Base-by-base conservation (phyloP, 2,888 invertebrate genomes). In the Netelia fuscicornis region DNA sequence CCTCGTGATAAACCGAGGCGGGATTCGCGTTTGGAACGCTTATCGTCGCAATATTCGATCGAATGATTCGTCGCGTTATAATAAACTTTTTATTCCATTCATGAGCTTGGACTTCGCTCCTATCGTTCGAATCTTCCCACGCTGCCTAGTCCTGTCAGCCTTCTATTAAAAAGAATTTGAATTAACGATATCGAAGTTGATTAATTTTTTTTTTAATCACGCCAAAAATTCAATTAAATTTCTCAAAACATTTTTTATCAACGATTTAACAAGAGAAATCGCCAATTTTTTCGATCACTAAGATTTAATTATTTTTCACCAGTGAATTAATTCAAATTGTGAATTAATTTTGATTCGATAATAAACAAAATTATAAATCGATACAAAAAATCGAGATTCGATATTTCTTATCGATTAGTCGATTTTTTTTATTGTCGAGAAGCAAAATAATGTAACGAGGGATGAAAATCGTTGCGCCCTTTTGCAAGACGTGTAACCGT, bases 281-380 rank as follows among this genome's bases (percentile, higher is more conserved):
- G 0, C 17, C 17, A 17, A 17, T 25, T 25, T 25, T 25, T 25
- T 25, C 25, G 25, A 25, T 25, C 25, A 25, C 1, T 2, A 25
- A 25, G 25, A 25, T 0, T 30, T 30, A 30, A 30, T 30, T 30
- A 30, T 1, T 25, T 30, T 5, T 30, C 0, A 30, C 30, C 30
- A 0, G 2, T 30, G 30, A 30, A 30, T 30, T 30, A 30, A 30
- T 30, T 3, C 9, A 54, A 54, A 6, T 37, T 62, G 52, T 78
- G 62, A 54, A 78, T 78, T 62, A 52, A 62, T 78, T 62, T 62
- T 8, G 9, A 8, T 48, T 44, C 48, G 8, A 52, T 8, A n/a
- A 23, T 48, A 17, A 11, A 17, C 23, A n/a, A 60, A 58, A 17
- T 10, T 37, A 37, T 17, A 37, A 17, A 13, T 9, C 37, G 42